A percentile compares a stretch with the other conserved stretches of the same genome.
Conservation (phyloP, 2,797 vertebrate species). For the Anomalospiza imberbis region DNA sequence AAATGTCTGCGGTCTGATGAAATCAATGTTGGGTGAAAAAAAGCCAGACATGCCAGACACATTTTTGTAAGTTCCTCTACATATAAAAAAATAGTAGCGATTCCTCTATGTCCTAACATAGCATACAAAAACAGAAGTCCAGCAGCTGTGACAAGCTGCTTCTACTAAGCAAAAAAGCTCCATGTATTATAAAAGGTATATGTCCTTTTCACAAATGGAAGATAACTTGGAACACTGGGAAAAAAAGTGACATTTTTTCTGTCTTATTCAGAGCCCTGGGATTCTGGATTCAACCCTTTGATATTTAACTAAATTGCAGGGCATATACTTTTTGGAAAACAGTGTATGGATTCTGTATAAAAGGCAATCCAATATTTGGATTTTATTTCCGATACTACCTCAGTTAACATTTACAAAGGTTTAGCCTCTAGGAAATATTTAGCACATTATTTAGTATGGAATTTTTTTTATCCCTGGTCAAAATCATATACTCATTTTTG, state of each 20-base stretch:
- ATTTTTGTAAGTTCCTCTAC: not conserved
- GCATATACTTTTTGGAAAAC: not conserved
- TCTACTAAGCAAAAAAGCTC: not conserved
- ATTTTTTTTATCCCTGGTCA: not conserved
- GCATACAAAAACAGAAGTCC: not conserved
- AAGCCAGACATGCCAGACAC: not conserved
- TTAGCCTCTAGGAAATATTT: conserved; percentile 12
- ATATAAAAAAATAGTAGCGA: not conserved
- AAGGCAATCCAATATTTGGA: not conserved
- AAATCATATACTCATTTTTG: not conserved
- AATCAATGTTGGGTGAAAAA: not conserved
- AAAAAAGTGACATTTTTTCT: not conserved
- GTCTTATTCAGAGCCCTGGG: not conserved
- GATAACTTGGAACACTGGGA: not conserved
- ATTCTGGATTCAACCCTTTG: not conserved
- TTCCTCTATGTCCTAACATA: not conserved
- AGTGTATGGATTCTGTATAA: not conserved
- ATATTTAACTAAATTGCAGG: conserved; percentile 9
- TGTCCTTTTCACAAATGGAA: not conserved
- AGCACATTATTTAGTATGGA: not conserved
- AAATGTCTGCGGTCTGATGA: not conserved
- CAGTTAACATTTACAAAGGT: conserved; percentile 4
- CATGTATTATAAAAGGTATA: not conserved
- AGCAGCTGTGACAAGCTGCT: not conserved
- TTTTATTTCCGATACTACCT: not conserved